Percentiles rank a stretch among this genome's conserved stretches.
phyloP scores from a whole-genome alignment of 2,797 vertebrate species.

The Leptodactylus fallax region DNA sequence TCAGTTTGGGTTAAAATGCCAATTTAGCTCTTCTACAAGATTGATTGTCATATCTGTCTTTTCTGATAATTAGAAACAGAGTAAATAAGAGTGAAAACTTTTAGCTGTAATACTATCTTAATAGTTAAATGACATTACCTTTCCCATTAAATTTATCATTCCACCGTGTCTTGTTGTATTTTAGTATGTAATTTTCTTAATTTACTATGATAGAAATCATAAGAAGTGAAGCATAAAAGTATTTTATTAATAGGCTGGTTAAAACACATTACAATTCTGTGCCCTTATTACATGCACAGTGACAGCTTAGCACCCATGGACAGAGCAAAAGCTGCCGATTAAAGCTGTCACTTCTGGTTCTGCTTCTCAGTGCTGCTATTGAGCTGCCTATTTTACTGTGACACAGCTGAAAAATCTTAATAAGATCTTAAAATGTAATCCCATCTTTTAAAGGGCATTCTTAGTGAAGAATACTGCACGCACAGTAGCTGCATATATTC shows the following conservation, averaged over 20 bases:
- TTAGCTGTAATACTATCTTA: neutral
- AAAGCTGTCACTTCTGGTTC: conserved; percentile 59
- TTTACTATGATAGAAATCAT: conserved; percentile 15
- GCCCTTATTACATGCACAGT: conserved; percentile 43
- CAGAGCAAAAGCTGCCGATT: conserved; percentile 51
- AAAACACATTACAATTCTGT: conserved; percentile 52
- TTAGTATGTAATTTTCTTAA: conserved; percentile 28
- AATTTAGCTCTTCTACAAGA: too few species aligned
- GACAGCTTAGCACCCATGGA: conserved; percentile 53
- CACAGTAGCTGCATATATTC: conserved; percentile 11
- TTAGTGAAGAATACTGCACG: conserved; percentile 18
- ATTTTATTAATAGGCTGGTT: conserved; percentile 52
- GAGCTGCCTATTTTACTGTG: conserved; percentile 54
- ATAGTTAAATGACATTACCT: neutral
- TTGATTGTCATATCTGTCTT: too few species aligned
- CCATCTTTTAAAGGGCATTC: conserved; percentile 44
- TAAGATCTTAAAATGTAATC: conserved; percentile 63
- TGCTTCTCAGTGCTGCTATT: conserved; percentile 48
- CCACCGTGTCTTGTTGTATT: neutral
- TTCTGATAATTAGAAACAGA: neutral
- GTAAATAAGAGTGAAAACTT: neutral
- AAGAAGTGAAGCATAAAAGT: conserved; percentile 21
- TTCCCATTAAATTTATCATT: neutral
- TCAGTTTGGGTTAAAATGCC: too few species aligned
- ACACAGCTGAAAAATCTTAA: conserved; percentile 60